Evolutionary conservation across 2,888 invertebrate genomes (phyloP), one percentile per base, ranked within the genome.

Genomic region (Pemphredon lugubris): DNA sequence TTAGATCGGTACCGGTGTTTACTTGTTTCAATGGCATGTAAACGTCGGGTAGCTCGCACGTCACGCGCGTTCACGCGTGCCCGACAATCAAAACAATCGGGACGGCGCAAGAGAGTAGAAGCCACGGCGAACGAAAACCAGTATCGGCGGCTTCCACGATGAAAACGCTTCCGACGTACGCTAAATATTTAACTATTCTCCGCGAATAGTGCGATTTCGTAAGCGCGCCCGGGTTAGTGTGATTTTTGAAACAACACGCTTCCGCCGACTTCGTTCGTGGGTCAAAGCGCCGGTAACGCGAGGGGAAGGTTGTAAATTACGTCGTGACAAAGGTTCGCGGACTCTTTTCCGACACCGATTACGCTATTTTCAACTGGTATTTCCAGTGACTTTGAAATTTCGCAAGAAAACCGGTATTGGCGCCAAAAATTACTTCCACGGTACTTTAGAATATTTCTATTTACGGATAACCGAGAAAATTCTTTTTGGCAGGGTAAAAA

Each of bases 51-150:
- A 9, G 40, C 26, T 14, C 55, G 39, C 26, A 47, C 66, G 66
- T 34, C 53, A 48, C 44, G 13, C 45, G 30, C 50, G 47, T 63
- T 13, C 50, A 55, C 55, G 69, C 60, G 58, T 44, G 57, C 44
- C 63, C 39, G 59, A 50, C 65, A 72, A 67, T 69, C 60, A 72
- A 72, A 79, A 75, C 58, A 69, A 64, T 64, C 44, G 37, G 20
- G 59, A 6, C 16, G n/a, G 21, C 7, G 26, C n/a, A n/a, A n/a
- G 14, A 42, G 16, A 16, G 42, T 23, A 42, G 6, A 54, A 47
- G 47, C 65, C 34, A 23, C 32, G 71, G 21, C 70, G 40, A 72
- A 64, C 55, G 64, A 59, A 71, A 71, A 50, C 55, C 72, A 73
- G 64, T 71, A 65, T 60, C 60, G 54, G 21, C 18, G 55, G 14